Percentiles rank a stretch among this genome's conserved stretches.
Conservation (phyloP, 1,140 invertebrate species). For the Tetranychus urticae region DNA sequence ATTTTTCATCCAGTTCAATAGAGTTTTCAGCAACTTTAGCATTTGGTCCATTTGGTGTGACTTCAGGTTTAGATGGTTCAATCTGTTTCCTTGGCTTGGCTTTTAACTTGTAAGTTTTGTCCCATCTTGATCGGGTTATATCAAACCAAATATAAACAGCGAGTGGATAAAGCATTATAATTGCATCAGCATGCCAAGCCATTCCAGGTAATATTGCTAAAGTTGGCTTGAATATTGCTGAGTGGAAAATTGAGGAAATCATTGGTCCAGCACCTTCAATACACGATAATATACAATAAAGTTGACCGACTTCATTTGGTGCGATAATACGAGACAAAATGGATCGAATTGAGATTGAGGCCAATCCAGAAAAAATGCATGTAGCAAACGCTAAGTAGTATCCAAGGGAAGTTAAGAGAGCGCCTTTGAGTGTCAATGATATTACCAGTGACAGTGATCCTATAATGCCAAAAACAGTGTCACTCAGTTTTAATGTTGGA, state of each 20-base stretch:
- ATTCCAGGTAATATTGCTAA: not conserved
- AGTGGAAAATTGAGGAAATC: not conserved
- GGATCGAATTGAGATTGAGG: not conserved
- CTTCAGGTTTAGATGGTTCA: no score
- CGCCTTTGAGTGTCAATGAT: not conserved
- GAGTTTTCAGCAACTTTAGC: no score
- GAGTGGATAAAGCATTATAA: not conserved
- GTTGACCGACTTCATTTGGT: not conserved
- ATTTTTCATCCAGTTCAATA: no score
- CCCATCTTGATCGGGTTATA: not conserved
- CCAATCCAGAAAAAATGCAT: not conserved
- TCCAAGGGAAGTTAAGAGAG: not conserved
- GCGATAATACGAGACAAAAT: not conserved
- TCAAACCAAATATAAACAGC: not conserved
- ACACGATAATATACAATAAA: not conserved
- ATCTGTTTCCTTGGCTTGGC: no score
- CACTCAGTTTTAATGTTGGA: not conserved
- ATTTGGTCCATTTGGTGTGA: no score
- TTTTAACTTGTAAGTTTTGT: no score
- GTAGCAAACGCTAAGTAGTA: not conserved
- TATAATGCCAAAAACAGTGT: not conserved
- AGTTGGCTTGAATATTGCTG: not conserved
- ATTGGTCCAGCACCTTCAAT: not conserved
- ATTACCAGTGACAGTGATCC: not conserved
- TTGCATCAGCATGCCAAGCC: not conserved